Conservation (phyloP, 1,140 invertebrate genomes). For the Drosophila hydei region DNA sequence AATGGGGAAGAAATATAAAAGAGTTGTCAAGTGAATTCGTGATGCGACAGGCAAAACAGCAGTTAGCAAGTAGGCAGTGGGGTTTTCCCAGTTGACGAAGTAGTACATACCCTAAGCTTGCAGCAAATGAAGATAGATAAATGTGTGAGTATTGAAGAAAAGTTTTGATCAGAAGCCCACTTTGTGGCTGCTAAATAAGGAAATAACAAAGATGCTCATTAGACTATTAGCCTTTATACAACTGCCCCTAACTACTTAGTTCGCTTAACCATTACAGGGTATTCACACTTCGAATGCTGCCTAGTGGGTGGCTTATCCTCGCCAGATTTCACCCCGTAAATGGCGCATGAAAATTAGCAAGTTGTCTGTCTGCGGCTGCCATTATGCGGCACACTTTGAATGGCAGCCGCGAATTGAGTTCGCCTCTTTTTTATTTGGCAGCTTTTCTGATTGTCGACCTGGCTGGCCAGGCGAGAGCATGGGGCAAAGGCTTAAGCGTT, state of each 20-base stretch:
- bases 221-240: no score
- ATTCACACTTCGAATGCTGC: conserved; percentile 2
- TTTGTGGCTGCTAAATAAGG: no score
- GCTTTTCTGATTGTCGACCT: conserved; percentile 26
- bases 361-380: conserved; percentile 75
- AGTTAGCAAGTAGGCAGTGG: conserved; percentile 8
- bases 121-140: background rate
- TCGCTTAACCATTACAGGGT: no score
- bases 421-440: conserved; percentile 31
- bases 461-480: background rate
- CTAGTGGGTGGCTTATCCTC: conserved; percentile 22
- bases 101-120: background rate
- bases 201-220: no score
- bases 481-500: conserved; percentile 56
- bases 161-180: background rate
- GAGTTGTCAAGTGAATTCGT: conserved; percentile 81
- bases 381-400: conserved; percentile 80
- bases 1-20: conserved; percentile 44
- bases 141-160: background rate
- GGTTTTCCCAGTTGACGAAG: background rate
- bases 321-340: conserved; percentile 61
- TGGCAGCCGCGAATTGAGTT: conserved; percentile 38
- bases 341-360: conserved; percentile 81
- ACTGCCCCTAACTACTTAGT: no score
- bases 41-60: conserved; percentile 43